Evolutionary conservation across 2,797 vertebrate genomes (phyloP).

Genomic region (Sebastes oblongus): DNA sequence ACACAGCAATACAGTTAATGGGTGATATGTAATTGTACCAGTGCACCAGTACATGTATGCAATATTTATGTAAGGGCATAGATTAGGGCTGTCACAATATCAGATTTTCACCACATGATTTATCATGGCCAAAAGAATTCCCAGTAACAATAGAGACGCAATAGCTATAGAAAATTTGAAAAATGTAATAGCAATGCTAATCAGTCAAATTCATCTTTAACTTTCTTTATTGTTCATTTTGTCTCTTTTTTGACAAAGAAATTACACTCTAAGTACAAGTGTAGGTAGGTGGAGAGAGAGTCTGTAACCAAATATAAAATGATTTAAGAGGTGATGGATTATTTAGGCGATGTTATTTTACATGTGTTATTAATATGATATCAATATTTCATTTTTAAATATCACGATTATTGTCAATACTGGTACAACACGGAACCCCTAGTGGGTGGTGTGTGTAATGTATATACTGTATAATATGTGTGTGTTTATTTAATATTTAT

Average conservation of each 20-base stretch:
- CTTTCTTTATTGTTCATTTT: too few relatives aligned
- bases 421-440: too few relatives aligned
- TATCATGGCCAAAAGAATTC: neutral
- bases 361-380: neutral
- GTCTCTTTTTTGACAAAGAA: too few relatives aligned
- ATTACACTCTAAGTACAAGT: too few relatives aligned
- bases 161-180: too few relatives aligned
- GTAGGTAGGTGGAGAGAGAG: too few relatives aligned
- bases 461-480: too few relatives aligned
- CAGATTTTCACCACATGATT: neutral
- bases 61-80: neutral
- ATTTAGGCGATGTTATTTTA: neutral
- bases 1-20: neutral
- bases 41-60: neutral
- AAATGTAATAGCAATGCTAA: too few relatives aligned
- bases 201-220: too few relatives aligned
- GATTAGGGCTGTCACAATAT: neutral
- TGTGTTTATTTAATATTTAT: too few relatives aligned
- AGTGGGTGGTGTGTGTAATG: too few relatives aligned
- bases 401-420: neutral
- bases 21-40: neutral
- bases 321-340: neutral
- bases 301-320: too few relatives aligned
- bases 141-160: neutral
- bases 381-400: neutral